Evolutionary conservation across 1,140 invertebrate species (phyloP).

Genomic region (Lepidurus apus): DNA sequence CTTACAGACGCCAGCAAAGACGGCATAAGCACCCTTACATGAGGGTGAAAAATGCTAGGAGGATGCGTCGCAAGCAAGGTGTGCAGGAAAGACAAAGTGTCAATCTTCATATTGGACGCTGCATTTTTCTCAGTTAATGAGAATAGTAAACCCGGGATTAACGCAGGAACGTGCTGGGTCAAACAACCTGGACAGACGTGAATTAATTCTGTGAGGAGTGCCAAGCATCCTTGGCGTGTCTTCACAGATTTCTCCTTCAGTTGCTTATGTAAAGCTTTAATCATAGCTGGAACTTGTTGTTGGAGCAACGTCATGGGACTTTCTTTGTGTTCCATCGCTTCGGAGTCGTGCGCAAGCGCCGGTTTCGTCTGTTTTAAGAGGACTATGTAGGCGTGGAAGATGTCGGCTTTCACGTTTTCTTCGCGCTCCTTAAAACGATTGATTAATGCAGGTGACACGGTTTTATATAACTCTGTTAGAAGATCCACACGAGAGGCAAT

Average conservation of each 20-base stretch:
- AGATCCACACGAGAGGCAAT: conserved; percentile 87
- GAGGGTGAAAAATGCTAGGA: conserved; percentile 67
- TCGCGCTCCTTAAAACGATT: conserved; percentile 93
- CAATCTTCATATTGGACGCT: conserved; percentile 97
- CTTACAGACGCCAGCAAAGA: conserved; percentile 80
- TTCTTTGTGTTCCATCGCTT: conserved; percentile 74
- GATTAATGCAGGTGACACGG: conserved; percentile 83
- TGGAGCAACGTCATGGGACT: conserved; percentile 63
- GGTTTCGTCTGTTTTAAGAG: conserved; percentile 82
- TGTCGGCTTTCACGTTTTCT: conserved; percentile 97
- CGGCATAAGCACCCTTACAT: conserved; percentile 77
- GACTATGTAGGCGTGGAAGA: conserved; percentile 92
- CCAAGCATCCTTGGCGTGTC: conserved; percentile 85
- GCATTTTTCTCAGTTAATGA: conserved; percentile 85
- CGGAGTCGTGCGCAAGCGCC: conserved; percentile 52
- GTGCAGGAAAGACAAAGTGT: conserved; percentile 88
- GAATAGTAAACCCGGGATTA: conserved; percentile 86
- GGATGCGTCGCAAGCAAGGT: conserved; percentile 78
- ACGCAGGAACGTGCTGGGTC: conserved; percentile 70
- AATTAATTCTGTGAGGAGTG: conserved; percentile 83
- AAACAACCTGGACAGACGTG: conserved; percentile 82
- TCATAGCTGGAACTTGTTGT: conserved; percentile 57
- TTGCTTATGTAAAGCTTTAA: conserved; percentile 81
- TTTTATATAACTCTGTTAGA: conserved; percentile 80
- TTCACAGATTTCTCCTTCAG: conserved; percentile 91